Evolutionary conservation across 2,888 invertebrate genomes (phyloP).

Genomic region (Cistogaster globosa): DNA sequence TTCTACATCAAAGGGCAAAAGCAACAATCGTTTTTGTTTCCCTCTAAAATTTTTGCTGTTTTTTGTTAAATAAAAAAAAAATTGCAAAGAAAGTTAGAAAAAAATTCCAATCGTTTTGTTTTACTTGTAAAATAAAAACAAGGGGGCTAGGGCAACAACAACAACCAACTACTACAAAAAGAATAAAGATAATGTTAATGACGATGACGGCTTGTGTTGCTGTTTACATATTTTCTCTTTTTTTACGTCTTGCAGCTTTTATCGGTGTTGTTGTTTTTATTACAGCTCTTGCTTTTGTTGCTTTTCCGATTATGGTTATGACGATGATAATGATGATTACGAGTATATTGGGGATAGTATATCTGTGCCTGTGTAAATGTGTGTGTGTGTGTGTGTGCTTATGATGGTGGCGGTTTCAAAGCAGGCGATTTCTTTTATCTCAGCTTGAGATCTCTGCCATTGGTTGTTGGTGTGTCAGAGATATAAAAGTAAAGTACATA

Average conservation of each 20-base stretch:
- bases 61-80: not conserved
- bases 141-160: slow-evolving; percentile 31
- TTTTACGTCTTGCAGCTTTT: slow-evolving; percentile 15
- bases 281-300: slow-evolving; percentile 43
- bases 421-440: slow-evolving; percentile 74
- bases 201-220: slow-evolving; percentile 13
- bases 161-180: not conserved
- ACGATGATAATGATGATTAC: slow-evolving; percentile 65
- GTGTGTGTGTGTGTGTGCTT: slow-evolving; percentile 33
- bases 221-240: not conserved
- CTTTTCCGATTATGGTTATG: slow-evolving; percentile 68
- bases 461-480: slow-evolving; percentile 70
- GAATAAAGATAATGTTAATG: slow-evolving; percentile 15
- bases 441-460: slow-evolving; percentile 76
- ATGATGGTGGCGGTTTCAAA: slow-evolving; percentile 65
- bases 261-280: slow-evolving; percentile 36
- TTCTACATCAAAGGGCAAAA: slow-evolving; percentile 26
- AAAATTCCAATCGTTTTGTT: not conserved
- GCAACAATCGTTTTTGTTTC: slow-evolving; percentile 45
- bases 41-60: slow-evolving; percentile 7
- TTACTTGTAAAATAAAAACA: not conserved
- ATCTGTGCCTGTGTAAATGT: not conserved
- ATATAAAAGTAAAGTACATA: not conserved
- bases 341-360: slow-evolving; percentile 38
- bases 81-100: not conserved